Evolutionary conservation across 2,113 vertebrate genomes (phyloP).

Genomic region (Labrus mixtus): DNA sequence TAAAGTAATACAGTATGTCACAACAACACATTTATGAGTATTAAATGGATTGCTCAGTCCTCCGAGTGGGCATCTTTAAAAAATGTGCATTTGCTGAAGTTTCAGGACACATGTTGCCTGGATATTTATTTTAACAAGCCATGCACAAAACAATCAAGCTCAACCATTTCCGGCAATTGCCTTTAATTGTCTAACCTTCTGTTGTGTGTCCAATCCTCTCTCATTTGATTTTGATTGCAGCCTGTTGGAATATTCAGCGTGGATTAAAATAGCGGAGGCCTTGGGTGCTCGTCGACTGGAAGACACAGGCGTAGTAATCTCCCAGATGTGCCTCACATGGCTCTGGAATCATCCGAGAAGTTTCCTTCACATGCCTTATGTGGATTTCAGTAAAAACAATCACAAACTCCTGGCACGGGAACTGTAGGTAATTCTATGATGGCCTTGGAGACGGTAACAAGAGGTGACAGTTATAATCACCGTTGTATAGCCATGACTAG

Average conservation of each 20-base stretch:
- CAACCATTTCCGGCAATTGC: slow-evolving; percentile 64
- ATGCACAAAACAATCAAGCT: slow-evolving; percentile 57
- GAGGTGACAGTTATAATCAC: slow-evolving; percentile 73
- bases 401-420: slow-evolving; percentile 66
- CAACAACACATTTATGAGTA: slow-evolving; percentile 25
- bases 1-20: slow-evolving; percentile 22
- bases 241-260: slow-evolving; percentile 67
- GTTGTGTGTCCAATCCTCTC: slow-evolving; percentile 65
- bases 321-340: slow-evolving; percentile 79
- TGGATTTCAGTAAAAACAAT: slow-evolving; percentile 75
- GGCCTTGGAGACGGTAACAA: slow-evolving; percentile 65
- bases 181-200: slow-evolving; percentile 64
- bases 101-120: slow-evolving; percentile 35
- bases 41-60: slow-evolving; percentile 6
- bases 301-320: slow-evolving; percentile 66
- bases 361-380: slow-evolving; percentile 62
- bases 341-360: slow-evolving; percentile 61
- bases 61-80: slow-evolving; percentile 6
- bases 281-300: slow-evolving; percentile 56
- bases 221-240: slow-evolving; percentile 74
- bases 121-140: slow-evolving; percentile 54
- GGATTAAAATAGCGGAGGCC: slow-evolving; percentile 75
- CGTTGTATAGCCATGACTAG: slow-evolving; percentile 50
- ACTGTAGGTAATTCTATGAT: slow-evolving; percentile 67
- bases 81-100: background rate